Evolutionary conservation across 2,797 vertebrate species (phyloP), one percentile per base, ranked within the genome.

Genomic region (Gymnoscopelus braueri): DNA sequence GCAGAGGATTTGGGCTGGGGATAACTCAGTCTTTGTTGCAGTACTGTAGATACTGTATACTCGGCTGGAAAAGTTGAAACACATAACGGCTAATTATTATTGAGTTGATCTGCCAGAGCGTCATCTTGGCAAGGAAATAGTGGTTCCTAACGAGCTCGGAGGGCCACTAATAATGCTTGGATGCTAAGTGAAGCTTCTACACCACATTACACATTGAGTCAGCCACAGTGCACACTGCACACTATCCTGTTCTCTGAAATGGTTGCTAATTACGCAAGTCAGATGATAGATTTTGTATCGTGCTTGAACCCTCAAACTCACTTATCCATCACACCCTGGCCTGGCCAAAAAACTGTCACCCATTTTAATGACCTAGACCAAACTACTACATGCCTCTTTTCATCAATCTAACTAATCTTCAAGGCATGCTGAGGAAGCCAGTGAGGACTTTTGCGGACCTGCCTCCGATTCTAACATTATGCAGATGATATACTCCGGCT

Each of bases 361-460:
- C 15, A 69, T 35, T 74, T 76, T 57, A 67, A 53, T 35, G 19
- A 44, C 53, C 29, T 14, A n/a, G 55, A 60, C 23, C 60, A 15
- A 58, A 23, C 73, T 35, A 57, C 50, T 44, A 29, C 67, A 71
- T 73, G 50, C 67, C 2, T 48, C 48, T 29, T 7, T 69, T 71
- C 71, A 72, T 82, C 72, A 79, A 14, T 5, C 29, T 53, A 62
- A 49, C 15, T 78, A 7, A 82, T 84, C 69, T 52, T 67, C 39
- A 71, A 73, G 60, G 54, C 15, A 52, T 19, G 15, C 51, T 51
- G 53, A 11, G 8, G 8, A 11, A 61, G 47, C 53, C 65, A 78
- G 60, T 7, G 0, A 59, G 57, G 68, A 24, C 77, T 19, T 39
- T 61, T 53, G 11, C 9, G 0, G 66, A 69, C 48, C 61, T 74